These are phyloP conservation scores for Nyctereutes procyonoides DNA, from an alignment of 2,113 vertebrate genomes.

Conservation along the genomic window DNA sequence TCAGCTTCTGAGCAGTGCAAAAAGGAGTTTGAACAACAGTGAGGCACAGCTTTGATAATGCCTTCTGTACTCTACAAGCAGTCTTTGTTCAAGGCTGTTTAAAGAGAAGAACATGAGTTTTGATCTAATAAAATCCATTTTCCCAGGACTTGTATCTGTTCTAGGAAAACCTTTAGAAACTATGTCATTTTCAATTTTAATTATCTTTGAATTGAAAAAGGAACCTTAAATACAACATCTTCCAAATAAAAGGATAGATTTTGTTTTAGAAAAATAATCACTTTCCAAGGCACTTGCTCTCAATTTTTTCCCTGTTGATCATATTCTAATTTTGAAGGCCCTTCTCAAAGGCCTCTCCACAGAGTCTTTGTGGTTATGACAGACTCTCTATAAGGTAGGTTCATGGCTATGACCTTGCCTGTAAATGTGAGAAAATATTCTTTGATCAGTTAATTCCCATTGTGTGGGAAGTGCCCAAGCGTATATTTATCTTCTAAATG, in stretches of 20 bases:
- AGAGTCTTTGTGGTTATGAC: background rate
- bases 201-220: conserved; percentile 49
- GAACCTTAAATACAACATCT: background rate
- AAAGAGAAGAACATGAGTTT: conserved; percentile 64
- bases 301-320: background rate
- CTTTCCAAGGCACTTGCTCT: background rate
- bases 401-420: background rate
- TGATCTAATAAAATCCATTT: conserved; percentile 47
- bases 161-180: background rate
- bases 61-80: background rate
- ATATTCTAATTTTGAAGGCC: background rate
- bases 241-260: background rate
- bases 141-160: background rate
- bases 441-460: background rate
- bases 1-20: background rate
- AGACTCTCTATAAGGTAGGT: background rate
- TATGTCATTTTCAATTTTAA: conserved; percentile 35
- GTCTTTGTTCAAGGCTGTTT: conserved; percentile 1
- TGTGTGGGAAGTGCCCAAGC: background rate
- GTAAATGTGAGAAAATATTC: background rate
- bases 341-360: background rate
- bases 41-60: background rate
- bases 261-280: background rate
- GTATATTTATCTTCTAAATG: background rate
- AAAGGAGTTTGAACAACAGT: conserved; percentile 7